Base-by-base conservation (phyloP, 2,888 invertebrate species). In the Tinea pellionella region DNA sequence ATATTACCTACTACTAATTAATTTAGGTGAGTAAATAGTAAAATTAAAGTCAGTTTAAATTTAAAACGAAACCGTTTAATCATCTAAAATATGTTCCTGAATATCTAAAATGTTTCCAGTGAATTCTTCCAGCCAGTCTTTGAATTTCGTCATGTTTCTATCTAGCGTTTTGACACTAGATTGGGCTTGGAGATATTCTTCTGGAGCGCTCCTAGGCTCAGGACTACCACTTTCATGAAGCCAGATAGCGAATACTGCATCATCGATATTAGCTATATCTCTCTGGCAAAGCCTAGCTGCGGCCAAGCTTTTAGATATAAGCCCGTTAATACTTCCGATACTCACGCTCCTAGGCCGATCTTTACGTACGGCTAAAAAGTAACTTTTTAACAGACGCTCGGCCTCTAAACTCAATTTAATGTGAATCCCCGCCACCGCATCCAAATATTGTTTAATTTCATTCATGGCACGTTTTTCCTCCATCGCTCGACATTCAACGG, bases 241-340 rank as follows among this genome's bases (percentile, higher is more conserved):
- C 87, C 87, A 87, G 61, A 86, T 79, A 12, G 86, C 81, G 57
- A 87, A 74, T 9, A 83, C 70, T 12, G 83, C 87, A 62, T 87
- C 87, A 61, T 83, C 76, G 24, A 73, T 65, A 60, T 71, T 76
- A 1, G 84, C 73, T 0, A 72, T 61, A 8, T 65, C 63, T 16
- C 86, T 70, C 7, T 80, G 76, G 63, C 87, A 85, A 0, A 87
- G 67, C 59, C 78, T 73, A 4, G 87, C 86, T 32, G 80, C 78
- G 9, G 75, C 81, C 11, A 77, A 56, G 60, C 80, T 79, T 11
- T 69, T 66, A 1, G 75, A 67, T 8, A 80, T 72, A 19, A 87
- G 66, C 9, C 80, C 72, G 11, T 67, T 69, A 73, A 87, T 79
- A 61, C 75, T 77, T 0, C 78, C 74, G 11, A 73, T 69, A 0